phyloP scores from a whole-genome alignment of 1,140 invertebrate genomes.

The Lanistes nyassanus region DNA sequence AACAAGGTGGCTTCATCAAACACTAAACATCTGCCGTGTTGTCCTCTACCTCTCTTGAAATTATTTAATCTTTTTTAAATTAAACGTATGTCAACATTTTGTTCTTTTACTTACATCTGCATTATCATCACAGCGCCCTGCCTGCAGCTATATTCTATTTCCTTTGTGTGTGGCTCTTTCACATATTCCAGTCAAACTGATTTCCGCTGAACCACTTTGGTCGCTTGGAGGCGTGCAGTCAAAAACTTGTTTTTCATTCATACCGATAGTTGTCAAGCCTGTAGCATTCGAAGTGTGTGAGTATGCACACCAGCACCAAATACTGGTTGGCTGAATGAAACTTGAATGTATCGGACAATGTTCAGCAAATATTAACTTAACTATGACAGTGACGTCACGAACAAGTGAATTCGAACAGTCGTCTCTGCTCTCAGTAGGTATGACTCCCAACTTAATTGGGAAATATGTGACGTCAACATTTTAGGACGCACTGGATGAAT shows the following conservation, averaged over 20 bases:
- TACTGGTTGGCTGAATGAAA: background rate
- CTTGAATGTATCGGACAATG: too few species aligned
- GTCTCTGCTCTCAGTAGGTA: background rate
- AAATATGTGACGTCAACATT: background rate
- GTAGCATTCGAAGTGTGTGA: background rate
- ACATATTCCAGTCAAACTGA: background rate
- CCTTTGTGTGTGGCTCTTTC: too few species aligned
- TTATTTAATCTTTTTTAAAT: too few species aligned
- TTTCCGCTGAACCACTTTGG: background rate
- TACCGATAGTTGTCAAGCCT: background rate
- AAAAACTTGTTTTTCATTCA: background rate
- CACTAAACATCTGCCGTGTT: too few species aligned
- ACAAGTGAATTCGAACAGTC: constrained; percentile 11
- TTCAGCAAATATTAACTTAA: background rate
- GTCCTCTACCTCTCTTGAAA: too few species aligned
- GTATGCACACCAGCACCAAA: background rate
- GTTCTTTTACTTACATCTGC: too few species aligned
- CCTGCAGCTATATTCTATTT: too few species aligned
- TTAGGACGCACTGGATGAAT: background rate
- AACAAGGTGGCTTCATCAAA: too few species aligned
- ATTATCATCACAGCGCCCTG: too few species aligned
- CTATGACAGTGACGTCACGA: constrained; percentile 18
- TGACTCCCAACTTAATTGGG: background rate
- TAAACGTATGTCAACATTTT: too few species aligned
- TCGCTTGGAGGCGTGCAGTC: background rate